Conservation (phyloP, 2,797 vertebrate species). For the Myotis vivesi region DNA sequence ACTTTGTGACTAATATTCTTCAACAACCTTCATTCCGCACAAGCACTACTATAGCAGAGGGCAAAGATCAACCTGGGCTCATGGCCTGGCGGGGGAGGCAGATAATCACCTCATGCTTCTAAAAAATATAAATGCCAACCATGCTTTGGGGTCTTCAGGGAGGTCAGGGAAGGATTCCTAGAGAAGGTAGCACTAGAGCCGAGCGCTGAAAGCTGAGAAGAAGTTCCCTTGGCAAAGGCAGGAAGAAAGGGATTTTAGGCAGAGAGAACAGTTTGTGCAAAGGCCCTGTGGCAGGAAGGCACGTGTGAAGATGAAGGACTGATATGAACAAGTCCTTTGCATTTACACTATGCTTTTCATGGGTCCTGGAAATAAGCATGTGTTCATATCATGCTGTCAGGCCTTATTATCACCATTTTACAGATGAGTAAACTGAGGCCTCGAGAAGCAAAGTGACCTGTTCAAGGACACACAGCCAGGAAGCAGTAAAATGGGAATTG, state of each 20-base stretch:
- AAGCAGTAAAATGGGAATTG: not conserved
- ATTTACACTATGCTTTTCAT: not conserved
- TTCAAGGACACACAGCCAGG: not conserved
- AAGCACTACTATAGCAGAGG: not conserved
- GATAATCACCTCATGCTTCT: not conserved
- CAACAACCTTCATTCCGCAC: not conserved
- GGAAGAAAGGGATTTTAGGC: not conserved
- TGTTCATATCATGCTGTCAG: not conserved
- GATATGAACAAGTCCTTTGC: not conserved
- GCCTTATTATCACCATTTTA: not conserved
- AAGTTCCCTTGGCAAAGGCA: not conserved
- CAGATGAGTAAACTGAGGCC: not conserved
- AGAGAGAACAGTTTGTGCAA: not conserved
- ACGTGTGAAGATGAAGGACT: not conserved
- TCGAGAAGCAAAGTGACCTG: not conserved
- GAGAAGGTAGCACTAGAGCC: not conserved
- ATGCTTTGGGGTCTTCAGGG: not conserved
- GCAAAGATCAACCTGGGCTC: not conserved
- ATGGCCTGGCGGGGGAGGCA: not conserved
- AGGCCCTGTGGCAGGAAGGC: constrained; percentile 1
- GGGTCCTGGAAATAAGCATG: too few species aligned
- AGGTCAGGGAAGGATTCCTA: not conserved
- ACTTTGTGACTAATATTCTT: not conserved
- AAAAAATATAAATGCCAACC: not conserved
- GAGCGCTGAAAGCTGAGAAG: not conserved